These are phyloP conservation scores for Dorcus parallelipipedus DNA, from an alignment of 2,888 invertebrate genomes.

Conservation along the genomic window DNA sequence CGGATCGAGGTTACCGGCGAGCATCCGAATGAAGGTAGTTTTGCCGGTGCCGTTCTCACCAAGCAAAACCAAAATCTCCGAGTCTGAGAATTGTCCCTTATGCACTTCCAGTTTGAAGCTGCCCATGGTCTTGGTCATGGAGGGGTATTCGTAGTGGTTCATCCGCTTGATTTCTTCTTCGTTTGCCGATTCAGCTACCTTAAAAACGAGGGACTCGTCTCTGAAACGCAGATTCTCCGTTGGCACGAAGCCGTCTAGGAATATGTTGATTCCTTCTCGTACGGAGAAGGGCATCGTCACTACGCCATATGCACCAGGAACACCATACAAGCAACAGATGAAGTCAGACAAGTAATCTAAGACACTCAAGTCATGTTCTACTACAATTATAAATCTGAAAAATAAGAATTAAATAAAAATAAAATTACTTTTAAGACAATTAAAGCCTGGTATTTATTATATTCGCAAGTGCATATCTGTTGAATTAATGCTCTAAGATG, in stretches of 20 bases:
- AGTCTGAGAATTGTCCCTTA: slow-evolving; percentile 96
- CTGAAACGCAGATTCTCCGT: slow-evolving; percentile 98
- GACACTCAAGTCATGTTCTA: slow-evolving; percentile 98
- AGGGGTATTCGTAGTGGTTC: slow-evolving; percentile 94
- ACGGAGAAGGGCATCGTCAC: slow-evolving; percentile 99
- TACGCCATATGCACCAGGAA: slow-evolving; percentile 98
- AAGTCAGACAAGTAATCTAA: slow-evolving; percentile 98
- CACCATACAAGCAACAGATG: slow-evolving; percentile 97
- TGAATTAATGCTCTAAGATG: too few relatives aligned
- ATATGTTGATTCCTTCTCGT: slow-evolving; percentile 99
- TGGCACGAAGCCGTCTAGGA: slow-evolving; percentile 98
- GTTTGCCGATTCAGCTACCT: slow-evolving; percentile 95
- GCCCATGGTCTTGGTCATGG: slow-evolving; percentile 84
- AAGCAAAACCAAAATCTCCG: slow-evolving; percentile 95
- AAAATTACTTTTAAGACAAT: too few relatives aligned
- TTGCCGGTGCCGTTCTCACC: slow-evolving; percentile 99
- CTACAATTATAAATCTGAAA: slow-evolving; percentile 92
- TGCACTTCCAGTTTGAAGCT: slow-evolving; percentile 75
- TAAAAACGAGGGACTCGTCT: slow-evolving; percentile 94
- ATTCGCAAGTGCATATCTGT: too few relatives aligned
- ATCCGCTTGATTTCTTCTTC: slow-evolving; percentile 97
- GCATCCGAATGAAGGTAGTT: slow-evolving; percentile 97
- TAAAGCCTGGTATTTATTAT: too few relatives aligned
- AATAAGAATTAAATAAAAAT: not conserved
- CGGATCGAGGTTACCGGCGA: slow-evolving; percentile 92